Evolutionary conservation across 2,888 invertebrate species (phyloP).

Genomic region (Crematogaster levior): DNA sequence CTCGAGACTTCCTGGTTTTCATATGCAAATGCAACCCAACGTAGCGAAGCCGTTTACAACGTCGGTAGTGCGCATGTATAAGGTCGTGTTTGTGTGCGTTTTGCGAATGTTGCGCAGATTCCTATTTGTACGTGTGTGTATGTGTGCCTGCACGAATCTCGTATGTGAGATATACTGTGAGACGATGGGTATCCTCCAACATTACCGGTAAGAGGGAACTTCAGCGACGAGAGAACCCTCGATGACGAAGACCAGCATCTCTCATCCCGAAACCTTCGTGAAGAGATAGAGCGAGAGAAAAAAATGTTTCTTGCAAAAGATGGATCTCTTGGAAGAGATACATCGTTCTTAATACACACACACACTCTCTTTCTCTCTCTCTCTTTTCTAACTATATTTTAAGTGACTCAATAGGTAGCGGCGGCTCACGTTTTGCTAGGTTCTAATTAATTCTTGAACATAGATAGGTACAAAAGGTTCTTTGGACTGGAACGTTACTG

Average conservation of each 20-base stretch:
- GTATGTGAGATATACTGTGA: slow-evolving; percentile 19
- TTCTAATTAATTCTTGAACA: slow-evolving; percentile 56
- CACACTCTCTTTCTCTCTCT: background rate
- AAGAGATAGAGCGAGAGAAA: too few species aligned
- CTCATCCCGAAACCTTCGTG: too few species aligned
- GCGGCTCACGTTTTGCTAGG: slow-evolving; percentile 3
- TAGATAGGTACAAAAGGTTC: slow-evolving; percentile 36
- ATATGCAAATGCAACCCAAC: slow-evolving; percentile 82
- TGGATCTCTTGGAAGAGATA: too few species aligned
- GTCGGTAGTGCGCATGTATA: slow-evolving; percentile 66
- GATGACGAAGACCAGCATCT: slow-evolving; percentile 51
- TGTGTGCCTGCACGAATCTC: slow-evolving; percentile 27
- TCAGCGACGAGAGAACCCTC: slow-evolving; percentile 55
- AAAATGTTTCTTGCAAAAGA: too few species aligned
- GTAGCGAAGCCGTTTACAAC: slow-evolving; percentile 73
- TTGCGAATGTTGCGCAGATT: slow-evolving; percentile 71
- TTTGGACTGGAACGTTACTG: slow-evolving; percentile 16
- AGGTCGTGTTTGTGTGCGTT: background rate
- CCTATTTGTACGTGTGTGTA: slow-evolving; percentile 13
- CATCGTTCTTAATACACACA: too few species aligned
- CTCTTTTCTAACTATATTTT: slow-evolving; percentile 40
- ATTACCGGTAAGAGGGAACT: slow-evolving; percentile 50
- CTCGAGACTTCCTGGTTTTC: slow-evolving; percentile 83
- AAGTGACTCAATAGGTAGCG: slow-evolving; percentile 39
- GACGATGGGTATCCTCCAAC: slow-evolving; percentile 17